Base-by-base conservation (phyloP, 1,140 invertebrate species). In the Apocrypta bakeri region DNA sequence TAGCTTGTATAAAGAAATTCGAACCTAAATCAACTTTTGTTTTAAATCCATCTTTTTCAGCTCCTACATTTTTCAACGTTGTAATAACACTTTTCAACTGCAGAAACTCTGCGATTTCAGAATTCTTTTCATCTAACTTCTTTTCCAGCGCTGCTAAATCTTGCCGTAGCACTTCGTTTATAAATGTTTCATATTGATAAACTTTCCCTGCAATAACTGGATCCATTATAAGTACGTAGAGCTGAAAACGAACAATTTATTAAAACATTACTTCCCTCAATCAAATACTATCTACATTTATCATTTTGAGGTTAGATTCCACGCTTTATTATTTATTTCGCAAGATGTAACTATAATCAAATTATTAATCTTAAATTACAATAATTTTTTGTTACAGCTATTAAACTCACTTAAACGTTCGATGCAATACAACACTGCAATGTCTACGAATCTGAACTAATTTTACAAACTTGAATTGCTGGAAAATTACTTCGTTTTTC, bases 1-100 rank as follows among this genome's bases (percentile, higher is more conserved):
- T 92, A 61, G 95, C 95, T 89, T 96, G 94, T 87, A 96, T 93
- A 85, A 95, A 96, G 71, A 96, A 94, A 89, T 95, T 96, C 85
- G 95, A 95, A 25, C 96, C 96, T 40, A 97, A 87, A 87, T 97
- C 96, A 27, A 97, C 92, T 93, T 97, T 95, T 0, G 96, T 96
- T 88, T 97, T 97, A 48, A 96, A 94, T 17, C 95, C 95, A 71
- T 92, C 90, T 82, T 93, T 92, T 29, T 90, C 87, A 0, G 83
- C 79, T 0, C 82, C 79, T n/a, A 85, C 90, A 29, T 83, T 85
- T 77, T 90, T 88, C 2, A 92, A 83, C 0, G 90, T 89, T 8
- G 88, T 88, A 17, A 96, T 93, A 0, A 94, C 91, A 88, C 94
- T 93, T 88, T 95, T 95, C 56, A 97, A 90, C 87, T 97, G 95